Conservation (phyloP, 2,113 vertebrate species). For the Sphyrna mokarran region DNA sequence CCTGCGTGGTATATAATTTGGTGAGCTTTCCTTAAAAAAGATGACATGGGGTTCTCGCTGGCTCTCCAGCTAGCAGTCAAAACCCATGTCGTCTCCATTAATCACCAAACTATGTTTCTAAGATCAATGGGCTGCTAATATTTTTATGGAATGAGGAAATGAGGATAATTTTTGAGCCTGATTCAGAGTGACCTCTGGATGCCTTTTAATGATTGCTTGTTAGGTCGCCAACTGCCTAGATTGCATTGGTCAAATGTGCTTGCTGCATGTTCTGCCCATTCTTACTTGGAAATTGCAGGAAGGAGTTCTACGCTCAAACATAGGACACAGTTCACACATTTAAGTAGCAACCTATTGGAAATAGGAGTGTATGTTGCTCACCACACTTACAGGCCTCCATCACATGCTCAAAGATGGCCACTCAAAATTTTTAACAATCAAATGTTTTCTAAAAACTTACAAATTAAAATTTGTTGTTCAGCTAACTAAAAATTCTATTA, state of each 20-base stretch:
- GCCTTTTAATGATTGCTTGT: background rate
- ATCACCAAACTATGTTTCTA: no score
- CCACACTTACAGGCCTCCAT: background rate
- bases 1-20: no score
- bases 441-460: background rate
- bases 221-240: background rate
- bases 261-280: no score
- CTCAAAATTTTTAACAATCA: background rate
- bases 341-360: background rate
- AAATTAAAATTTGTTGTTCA: background rate
- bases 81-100: no score
- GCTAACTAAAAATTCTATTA: background rate
- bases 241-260: background rate
- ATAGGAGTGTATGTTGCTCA: background rate
- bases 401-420: background rate
- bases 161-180: background rate
- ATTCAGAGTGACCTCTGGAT: background rate
- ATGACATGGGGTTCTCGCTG: no score
- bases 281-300: background rate
- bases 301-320: background rate
- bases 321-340: background rate
- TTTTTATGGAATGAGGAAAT: background rate
- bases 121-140: no score
- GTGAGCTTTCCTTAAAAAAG: no score
- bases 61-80: no score